Evolutionary conservation across 2,888 invertebrate genomes (phyloP).

Genomic region (Geotrupes spiniger): DNA sequence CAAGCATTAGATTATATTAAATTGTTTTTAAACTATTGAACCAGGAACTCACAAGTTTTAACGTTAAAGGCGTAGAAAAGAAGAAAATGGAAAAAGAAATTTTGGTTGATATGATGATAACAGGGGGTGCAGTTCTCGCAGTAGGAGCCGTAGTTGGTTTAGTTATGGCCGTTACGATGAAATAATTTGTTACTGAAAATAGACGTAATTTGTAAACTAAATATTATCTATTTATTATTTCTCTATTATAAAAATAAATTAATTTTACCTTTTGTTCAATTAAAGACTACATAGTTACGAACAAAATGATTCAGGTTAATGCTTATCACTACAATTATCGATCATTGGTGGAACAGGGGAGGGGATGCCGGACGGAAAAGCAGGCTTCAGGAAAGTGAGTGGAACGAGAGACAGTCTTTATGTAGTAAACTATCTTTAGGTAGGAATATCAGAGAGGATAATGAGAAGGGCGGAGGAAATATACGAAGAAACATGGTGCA

Average conservation of each 20-base stretch:
- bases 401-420: too few species aligned
- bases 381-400: too few species aligned
- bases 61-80: slow-evolving; percentile 77
- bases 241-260: slow-evolving; percentile 13
- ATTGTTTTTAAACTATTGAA: slow-evolving; percentile 56
- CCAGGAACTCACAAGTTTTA: slow-evolving; percentile 74
- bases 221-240: slow-evolving; percentile 11
- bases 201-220: slow-evolving; percentile 1
- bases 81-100: slow-evolving; percentile 92
- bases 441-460: too few species aligned
- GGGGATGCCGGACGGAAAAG: too few species aligned
- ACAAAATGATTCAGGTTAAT: neutral
- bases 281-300: neutral
- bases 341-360: too few species aligned
- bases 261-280: slow-evolving; percentile 6
- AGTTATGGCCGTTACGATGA: slow-evolving; percentile 61
- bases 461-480: too few species aligned
- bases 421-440: too few species aligned
- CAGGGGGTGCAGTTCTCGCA: slow-evolving; percentile 84
- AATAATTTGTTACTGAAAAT: slow-evolving; percentile 2
- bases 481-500: too few species aligned
- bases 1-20: slow-evolving; percentile 76
- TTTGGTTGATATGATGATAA: slow-evolving; percentile 82
- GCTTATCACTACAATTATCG: neutral
- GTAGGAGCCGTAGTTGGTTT: slow-evolving; percentile 80